Conservation (phyloP, 2,888 invertebrate genomes). For the Drosophila prostipennis region DNA sequence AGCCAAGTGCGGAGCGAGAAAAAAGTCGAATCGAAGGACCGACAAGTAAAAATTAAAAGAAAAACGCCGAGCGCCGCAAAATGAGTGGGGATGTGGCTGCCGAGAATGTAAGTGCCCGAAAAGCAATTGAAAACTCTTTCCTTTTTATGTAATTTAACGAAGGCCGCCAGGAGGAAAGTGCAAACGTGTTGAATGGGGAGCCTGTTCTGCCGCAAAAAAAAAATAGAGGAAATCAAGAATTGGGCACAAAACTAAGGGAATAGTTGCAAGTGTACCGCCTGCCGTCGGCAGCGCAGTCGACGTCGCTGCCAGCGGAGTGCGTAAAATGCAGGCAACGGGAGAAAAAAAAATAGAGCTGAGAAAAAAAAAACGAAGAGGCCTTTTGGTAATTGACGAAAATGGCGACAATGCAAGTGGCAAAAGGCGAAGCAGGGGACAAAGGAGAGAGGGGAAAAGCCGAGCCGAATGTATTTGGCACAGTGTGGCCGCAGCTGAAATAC, state of each 20-base stretch:
- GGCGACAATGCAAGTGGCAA: constrained; percentile 81
- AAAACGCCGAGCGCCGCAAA: constrained; percentile 73
- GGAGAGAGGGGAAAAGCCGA: constrained; percentile 27
- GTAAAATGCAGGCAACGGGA: constrained; percentile 7
- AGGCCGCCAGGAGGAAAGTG: constrained; percentile 50
- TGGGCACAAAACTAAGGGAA: background rate
- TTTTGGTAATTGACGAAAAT: constrained; percentile 81
- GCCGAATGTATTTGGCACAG: constrained; percentile 72
- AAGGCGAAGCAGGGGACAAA: constrained; percentile 19
- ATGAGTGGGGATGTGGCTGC: constrained; percentile 82
- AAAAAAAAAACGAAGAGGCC: constrained; percentile 56
- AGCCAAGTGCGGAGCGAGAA: constrained; percentile 4
- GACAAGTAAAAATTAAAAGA: background rate
- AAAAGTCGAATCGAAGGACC: background rate
- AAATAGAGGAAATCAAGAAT: background rate
- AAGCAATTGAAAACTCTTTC: constrained; percentile 40
- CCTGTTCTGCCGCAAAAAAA: constrained; percentile 28
- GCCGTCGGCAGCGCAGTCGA: constrained; percentile 44
- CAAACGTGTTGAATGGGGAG: constrained; percentile 58
- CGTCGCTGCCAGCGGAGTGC: constrained; percentile 27
- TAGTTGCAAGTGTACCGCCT: constrained; percentile 37
- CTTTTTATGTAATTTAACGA: constrained; percentile 43
- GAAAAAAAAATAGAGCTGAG: constrained; percentile 30
- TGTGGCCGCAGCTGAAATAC: constrained; percentile 58
- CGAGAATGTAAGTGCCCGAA: constrained; percentile 79